Base-by-base conservation (phyloP, 2,888 invertebrate species). In the Stenchaetothrips biformis region DNA sequence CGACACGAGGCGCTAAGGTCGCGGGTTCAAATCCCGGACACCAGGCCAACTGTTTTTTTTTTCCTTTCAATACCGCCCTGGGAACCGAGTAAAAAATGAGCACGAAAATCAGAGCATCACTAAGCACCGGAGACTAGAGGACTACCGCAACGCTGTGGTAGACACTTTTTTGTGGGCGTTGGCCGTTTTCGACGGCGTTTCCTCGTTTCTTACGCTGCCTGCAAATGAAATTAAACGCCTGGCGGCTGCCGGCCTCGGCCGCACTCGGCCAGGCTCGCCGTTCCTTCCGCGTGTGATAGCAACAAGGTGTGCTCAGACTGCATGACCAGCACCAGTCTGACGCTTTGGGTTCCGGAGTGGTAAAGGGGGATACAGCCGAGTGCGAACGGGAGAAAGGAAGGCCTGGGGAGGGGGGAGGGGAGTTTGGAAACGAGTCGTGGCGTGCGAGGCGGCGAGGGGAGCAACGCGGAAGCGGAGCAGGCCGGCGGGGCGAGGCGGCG, bases 261-360 rank as follows among this genome's bases (percentile, higher is more conserved):
- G 37, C 37, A 37, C 37, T 37, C 37, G 37, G 37, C 37, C 37
- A 37, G 37, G 37, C 37, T 37, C 18, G 59, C 25, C 21, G 8
- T 21, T 74, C 25, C 67, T 74, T 74, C 67, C 67, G 67, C 25
- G 67, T 74, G 25, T 74, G 67, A 74, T 74, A 74, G 37, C 37
- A 37, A 37, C 37, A 37, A 37, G 37, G 37, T 37, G 37, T 37
- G 37, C 37, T 80, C 21, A 79, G 79, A 81, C 83, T 82, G 81
- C 80, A 81, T 74, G 79, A 81, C 59, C 81, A 77, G 77, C 80
- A 82, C 82, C 83, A 83, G 59, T 9, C 59, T 59, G 59, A 59
- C 18, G 59, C 59, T 59, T 59, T 59, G 59, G 18, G 9, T 59
- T 13, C 53, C 13, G 53, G 37, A 37, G 37, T 37, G 37, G 37